Evolutionary conservation across 2,113 vertebrate genomes (phyloP), one percentile per base, ranked within the genome.

Genomic region (Rousettus leschenaultii): DNA sequence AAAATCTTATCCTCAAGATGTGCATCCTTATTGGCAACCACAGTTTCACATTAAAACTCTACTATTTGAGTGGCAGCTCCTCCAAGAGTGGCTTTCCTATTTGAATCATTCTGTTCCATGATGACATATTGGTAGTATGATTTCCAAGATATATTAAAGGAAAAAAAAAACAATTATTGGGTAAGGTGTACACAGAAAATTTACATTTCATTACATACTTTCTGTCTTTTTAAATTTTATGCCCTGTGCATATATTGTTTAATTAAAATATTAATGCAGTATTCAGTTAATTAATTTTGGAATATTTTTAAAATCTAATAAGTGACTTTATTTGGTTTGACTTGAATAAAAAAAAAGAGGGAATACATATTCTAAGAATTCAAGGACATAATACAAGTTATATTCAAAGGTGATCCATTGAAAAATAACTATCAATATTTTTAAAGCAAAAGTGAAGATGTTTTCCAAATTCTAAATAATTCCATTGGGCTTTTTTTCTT

Each of bases 401-500:
- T 77, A 59, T n/a, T 83, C 19, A 83, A 86, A 83, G 2, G 9
- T 73, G 40, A 93, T 21, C 5, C 14, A 28, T 5, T 78, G 24
- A 78, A 53, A 78, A 96, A 93, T 12, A 43, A 51, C 15, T 51
- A 70, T 79, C n/a, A 71, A 16, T 82, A 55, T 53, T 75, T 95
- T 92, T 66, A 83, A 95, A 93, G 24, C 15, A 66, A 95, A 92
- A 91, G 3, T 77, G 19, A 80, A 65, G 35, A 61, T 78, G 4
- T 95, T 88, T 68, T 70, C 14, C 4, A 96, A 91, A 88, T 88
- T 97, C 22, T n/a, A 74, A 79, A 91, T 73, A 74, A 68, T 53
- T 80, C 8, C 75, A 48, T 14, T 65, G 85, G 38, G 33, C 30
- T n/a, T 70, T 78, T 82, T 90, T 92, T n/a, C 61, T 51, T 86